Conservation (phyloP, 2,113 vertebrate genomes). For the Vanacampus margaritifer region DNA sequence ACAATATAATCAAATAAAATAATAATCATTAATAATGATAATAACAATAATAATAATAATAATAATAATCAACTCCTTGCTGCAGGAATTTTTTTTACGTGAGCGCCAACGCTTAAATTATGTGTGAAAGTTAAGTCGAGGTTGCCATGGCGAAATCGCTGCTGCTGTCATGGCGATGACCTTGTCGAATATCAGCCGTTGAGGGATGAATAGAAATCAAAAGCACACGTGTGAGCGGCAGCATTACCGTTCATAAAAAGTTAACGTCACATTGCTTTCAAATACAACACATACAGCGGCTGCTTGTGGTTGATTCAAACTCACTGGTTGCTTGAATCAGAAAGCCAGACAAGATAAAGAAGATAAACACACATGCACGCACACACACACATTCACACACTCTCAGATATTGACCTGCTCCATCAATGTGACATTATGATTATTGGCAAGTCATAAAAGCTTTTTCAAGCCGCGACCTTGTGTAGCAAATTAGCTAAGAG, state of each 20-base stretch:
- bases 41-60: no score
- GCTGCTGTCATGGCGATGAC: slow-evolving; percentile 41
- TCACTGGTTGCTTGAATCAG: not conserved
- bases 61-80: not conserved
- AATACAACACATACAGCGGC: slow-evolving; percentile 3
- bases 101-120: not conserved
- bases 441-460: slow-evolving; percentile 69
- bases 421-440: slow-evolving; percentile 66
- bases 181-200: slow-evolving; percentile 28
- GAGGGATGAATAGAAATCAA: slow-evolving; percentile 23
- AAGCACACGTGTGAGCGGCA: slow-evolving; percentile 6
- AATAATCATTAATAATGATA: no score
- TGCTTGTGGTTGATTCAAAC: not conserved
- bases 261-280: not conserved
- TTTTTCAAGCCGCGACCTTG: slow-evolving; percentile 50
- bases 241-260: slow-evolving; percentile 14
- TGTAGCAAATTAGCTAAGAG: slow-evolving; percentile 47
- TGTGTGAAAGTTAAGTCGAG: not conserved
- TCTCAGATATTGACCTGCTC: slow-evolving; percentile 54
- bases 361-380: not conserved
- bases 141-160: slow-evolving; percentile 31
- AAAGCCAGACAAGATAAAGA: slow-evolving; percentile 3
- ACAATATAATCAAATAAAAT: no score
- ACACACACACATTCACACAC: slow-evolving; percentile 19
- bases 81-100: not conserved